Evolutionary conservation across 2,888 invertebrate genomes (phyloP).

Genomic region (Euphydryas editha): DNA sequence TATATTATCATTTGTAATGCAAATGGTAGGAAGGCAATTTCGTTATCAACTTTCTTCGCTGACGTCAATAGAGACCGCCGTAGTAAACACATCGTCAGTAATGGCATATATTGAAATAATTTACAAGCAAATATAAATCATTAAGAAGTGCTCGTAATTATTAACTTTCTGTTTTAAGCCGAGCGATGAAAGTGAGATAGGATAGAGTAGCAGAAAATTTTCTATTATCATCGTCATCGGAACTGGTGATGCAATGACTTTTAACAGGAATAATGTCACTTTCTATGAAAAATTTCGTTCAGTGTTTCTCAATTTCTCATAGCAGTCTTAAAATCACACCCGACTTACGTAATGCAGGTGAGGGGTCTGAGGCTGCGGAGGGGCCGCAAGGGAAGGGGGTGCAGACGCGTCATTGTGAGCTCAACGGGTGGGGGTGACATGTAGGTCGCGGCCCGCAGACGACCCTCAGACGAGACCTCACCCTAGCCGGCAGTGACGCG

Average conservation of each 20-base stretch:
- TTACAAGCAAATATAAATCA: not conserved
- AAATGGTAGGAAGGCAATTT: not conserved
- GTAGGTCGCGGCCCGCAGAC: conserved; percentile 81
- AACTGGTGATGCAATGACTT: conserved; percentile 5
- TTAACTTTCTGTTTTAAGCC: not conserved
- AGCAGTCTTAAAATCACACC: conserved; percentile 51
- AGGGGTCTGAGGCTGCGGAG: conserved; percentile 50
- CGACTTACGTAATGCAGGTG: conserved; percentile 74
- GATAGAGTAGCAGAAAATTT: not conserved
- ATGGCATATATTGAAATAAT: not conserved
- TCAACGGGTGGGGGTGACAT: conserved; percentile 51
- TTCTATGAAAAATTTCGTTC: conserved; percentile 14
- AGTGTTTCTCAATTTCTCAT: conserved; percentile 19
- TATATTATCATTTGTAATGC: not conserved
- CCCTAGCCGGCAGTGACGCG: conserved; percentile 56
- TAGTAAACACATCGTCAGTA: not conserved
- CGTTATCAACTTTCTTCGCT: conserved; percentile 6
- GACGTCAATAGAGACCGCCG: conserved; percentile 3
- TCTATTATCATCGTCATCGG: not conserved
- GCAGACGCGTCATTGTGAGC: conserved; percentile 32
- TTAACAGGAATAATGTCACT: conserved; percentile 4
- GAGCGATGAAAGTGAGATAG: not conserved
- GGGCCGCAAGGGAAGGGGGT: conserved; percentile 42
- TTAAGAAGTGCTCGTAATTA: too few species aligned
- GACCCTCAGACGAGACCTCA: conserved; percentile 75